Evolutionary conservation across 2,113 vertebrate genomes (phyloP).

Genomic region (Etheostoma spectabile): DNA sequence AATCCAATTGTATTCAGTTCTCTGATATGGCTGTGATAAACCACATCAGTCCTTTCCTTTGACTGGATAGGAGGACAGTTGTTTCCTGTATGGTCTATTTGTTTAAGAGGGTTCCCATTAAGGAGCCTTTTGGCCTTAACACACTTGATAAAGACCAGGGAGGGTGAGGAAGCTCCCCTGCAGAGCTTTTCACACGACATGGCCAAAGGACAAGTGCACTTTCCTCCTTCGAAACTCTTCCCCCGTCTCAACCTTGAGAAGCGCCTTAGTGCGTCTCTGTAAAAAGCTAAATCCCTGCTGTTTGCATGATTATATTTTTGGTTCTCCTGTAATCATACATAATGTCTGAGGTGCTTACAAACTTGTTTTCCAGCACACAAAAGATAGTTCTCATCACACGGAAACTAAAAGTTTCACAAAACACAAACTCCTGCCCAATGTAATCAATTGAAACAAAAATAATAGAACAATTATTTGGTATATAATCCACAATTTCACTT

Average conservation of each 20-base stretch:
- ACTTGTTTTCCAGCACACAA: neutral
- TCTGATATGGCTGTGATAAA: slow-evolving; percentile 64
- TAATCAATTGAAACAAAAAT: neutral
- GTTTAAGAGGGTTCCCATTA: slow-evolving; percentile 77
- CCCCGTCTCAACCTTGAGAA: slow-evolving; percentile 57
- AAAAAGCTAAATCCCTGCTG: neutral
- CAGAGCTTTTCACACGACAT: slow-evolving; percentile 80
- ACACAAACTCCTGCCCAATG: neutral
- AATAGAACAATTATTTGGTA: neutral
- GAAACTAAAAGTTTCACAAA: neutral
- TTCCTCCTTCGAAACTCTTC: slow-evolving; percentile 31
- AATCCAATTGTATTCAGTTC: slow-evolving; percentile 38
- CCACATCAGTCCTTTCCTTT: slow-evolving; percentile 40
- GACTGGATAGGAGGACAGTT: slow-evolving; percentile 48
- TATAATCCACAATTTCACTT: neutral
- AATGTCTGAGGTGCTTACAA: neutral
- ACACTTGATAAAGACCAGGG: slow-evolving; percentile 79
- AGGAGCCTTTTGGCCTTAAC: slow-evolving; percentile 83
- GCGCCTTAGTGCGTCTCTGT: neutral
- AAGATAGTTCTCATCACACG: too few relatives aligned
- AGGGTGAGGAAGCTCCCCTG: slow-evolving; percentile 81
- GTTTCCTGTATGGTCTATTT: slow-evolving; percentile 79
- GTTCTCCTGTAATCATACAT: neutral
- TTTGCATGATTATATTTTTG: neutral
- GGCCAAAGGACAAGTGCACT: slow-evolving; percentile 80